phyloP scores from a whole-genome alignment of 2,888 invertebrate species.

The Artemia sinica region DNA sequence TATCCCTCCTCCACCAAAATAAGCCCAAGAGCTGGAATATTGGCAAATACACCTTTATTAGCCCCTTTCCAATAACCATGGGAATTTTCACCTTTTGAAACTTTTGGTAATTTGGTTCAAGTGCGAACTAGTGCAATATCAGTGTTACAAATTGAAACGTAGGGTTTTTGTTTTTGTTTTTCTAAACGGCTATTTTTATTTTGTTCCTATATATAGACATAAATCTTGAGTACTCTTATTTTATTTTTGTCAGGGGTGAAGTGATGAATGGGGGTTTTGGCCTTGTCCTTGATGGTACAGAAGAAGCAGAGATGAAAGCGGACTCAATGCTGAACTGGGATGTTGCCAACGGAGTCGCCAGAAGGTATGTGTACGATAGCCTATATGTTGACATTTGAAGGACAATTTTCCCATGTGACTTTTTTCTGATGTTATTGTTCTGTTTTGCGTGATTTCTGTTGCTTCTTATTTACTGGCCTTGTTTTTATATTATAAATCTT shows the following conservation, averaged over 20 bases:
- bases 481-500: neutral
- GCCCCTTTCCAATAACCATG: too few relatives aligned
- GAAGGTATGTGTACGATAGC: constrained; percentile 26
- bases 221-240: too few relatives aligned
- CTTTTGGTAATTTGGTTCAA: too few relatives aligned
- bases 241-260: constrained; percentile 36
- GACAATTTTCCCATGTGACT: neutral
- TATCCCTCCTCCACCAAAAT: too few relatives aligned
- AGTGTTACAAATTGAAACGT: too few relatives aligned
- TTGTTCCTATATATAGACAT: too few relatives aligned
- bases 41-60: too few relatives aligned
- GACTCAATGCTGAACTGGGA: constrained; percentile 41
- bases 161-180: too few relatives aligned
- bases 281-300: constrained; percentile 40
- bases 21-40: too few relatives aligned
- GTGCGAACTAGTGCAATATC: too few relatives aligned
- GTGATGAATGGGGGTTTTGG: constrained; percentile 46
- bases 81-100: too few relatives aligned
- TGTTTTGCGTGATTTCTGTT: constrained; percentile 1
- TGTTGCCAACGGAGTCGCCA: constrained; percentile 41
- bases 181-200: too few relatives aligned
- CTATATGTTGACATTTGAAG: neutral
- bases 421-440: constrained; percentile 9
- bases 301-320: constrained; percentile 35
- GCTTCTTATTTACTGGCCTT: neutral